Base-by-base conservation (phyloP, 2,113 vertebrate genomes). In the Istiophorus platypterus region DNA sequence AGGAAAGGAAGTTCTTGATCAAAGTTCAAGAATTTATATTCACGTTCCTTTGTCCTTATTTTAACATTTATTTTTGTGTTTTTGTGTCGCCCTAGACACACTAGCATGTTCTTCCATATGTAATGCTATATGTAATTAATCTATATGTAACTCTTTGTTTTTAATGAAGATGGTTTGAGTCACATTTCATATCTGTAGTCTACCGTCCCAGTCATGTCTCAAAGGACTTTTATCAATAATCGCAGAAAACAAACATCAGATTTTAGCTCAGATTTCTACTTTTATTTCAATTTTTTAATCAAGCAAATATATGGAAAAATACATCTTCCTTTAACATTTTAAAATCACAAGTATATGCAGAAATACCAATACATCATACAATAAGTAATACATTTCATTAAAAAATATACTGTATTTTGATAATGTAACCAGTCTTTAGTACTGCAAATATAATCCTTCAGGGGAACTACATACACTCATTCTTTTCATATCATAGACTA, bases 241-340 rank as follows among this genome's bases (percentile, higher is more conserved):
- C 41, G 39, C 47, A 78, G 8, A 1, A 22, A 56, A 22, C 7
- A 51, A 14, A 39, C 1, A 7, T 49, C 37, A 15, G 2, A 63
- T 15, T 37, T 2, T 26, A 29, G 2, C 31, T 77, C 39, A 68
- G 5, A 54, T 59, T 78, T 72, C 15, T 26, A 41, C 1, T 70
- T 65, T 81, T 45, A 79, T 71, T 85, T 27, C 1, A 6, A 34
- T 62, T 73, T 34, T 26, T 39, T 65, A 73, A 70, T 76, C 64
- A 68, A 75, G 57, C 75, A 80, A 63, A 49, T 61, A 7, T 7
- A 76, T 49, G 34, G 59, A 86, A 86, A 86, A 85, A 84, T 75
- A 87, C 39, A 80, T 12, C 13, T 80, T 64, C 71, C 24, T 49
- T 41, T 69, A 22, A 81, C 61, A 69, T 78, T 57, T 71, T 17